phyloP scores from a whole-genome alignment of 2,113 vertebrate genomes.

The Rattus norvegicus region DNA sequence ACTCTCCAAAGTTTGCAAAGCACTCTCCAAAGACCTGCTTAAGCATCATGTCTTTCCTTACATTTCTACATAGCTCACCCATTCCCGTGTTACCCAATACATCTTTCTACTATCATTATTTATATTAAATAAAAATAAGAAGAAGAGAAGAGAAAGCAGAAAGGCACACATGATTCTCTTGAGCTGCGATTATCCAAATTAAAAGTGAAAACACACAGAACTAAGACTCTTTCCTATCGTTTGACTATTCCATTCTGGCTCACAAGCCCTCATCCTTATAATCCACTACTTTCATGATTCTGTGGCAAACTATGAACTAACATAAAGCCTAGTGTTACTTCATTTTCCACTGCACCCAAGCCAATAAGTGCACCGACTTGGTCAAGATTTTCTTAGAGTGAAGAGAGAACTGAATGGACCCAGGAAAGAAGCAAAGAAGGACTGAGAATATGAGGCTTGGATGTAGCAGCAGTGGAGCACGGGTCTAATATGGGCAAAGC shows the following conservation, averaged over 20 bases:
- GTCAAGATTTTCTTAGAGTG: not conserved
- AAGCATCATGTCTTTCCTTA: not conserved
- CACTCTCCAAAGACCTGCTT: not conserved
- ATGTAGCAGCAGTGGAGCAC: not conserved
- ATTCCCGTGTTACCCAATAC: not conserved
- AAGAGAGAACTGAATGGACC: not conserved
- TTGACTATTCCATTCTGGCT: not conserved
- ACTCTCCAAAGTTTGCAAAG: not conserved
- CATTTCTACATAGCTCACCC: not conserved
- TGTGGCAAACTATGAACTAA: not conserved
- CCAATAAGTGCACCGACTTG: not conserved
- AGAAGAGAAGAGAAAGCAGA: not conserved
- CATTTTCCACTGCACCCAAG: not conserved
- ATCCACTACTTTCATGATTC: not conserved
- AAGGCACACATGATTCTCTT: not conserved
- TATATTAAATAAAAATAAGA: not conserved
- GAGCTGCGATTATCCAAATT: not conserved
- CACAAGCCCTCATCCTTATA: not conserved
- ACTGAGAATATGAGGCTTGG: not conserved
- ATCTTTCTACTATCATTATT: not conserved
- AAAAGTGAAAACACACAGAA: not conserved
- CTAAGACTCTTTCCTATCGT: not conserved
- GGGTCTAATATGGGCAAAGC: not conserved
- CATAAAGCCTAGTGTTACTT: not conserved
- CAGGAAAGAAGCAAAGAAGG: not conserved